Evolutionary conservation across 53 echinoderm and acorn worm genomes (phyloP).

Genomic region (Paracentrotus lividus): DNA sequence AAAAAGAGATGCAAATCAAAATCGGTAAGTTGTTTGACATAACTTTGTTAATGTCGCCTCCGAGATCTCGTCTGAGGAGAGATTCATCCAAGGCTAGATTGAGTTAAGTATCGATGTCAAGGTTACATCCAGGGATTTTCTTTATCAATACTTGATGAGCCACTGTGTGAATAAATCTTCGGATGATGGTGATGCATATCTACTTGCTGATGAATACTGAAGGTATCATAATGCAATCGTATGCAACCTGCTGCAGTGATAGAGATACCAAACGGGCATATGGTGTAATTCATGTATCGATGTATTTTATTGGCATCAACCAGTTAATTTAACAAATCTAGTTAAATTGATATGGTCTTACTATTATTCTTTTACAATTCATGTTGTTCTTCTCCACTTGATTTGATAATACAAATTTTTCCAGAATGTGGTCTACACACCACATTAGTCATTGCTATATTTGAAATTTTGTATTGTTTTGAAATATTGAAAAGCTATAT

Average conservation of each 20-base stretch:
- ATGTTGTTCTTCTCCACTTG: too few species aligned
- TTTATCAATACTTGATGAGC: background rate
- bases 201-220: background rate
- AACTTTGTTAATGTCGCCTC: background rate
- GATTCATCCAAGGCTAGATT: background rate
- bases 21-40: background rate
- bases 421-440: too few species aligned
- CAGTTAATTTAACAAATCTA: background rate
- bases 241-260: too few species aligned
- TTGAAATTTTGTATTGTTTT: too few species aligned
- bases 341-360: background rate
- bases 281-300: too few species aligned
- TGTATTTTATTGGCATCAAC: background rate
- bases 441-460: too few species aligned
- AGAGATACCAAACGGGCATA: too few species aligned
- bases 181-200: constrained; percentile 11
- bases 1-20: constrained; percentile 7
- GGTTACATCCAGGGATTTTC: background rate
- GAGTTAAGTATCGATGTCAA: background rate
- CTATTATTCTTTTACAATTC: too few species aligned
- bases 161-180: constrained; percentile 9
- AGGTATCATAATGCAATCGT: background rate
- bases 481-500: too few species aligned
- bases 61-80: background rate
- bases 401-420: too few species aligned